Conservation (phyloP, 1,140 invertebrate species). For the Bombus ignitus region DNA sequence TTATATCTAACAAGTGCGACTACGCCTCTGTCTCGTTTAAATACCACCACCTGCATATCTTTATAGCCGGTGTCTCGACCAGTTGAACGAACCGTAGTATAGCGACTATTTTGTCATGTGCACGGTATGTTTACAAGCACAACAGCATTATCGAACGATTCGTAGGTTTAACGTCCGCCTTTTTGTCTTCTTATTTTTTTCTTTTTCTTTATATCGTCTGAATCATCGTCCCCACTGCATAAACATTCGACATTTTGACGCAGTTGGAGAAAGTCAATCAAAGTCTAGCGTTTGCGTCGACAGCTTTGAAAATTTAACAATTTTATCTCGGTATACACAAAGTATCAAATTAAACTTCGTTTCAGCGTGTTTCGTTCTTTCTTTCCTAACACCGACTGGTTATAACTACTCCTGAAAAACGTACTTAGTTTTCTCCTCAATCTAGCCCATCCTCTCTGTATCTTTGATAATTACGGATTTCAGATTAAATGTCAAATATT, state of each 20-base stretch:
- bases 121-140: not conserved
- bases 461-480: not conserved
- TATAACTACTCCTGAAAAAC: no score
- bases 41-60: no score
- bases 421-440: no score
- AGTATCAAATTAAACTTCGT: not conserved
- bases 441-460: not conserved
- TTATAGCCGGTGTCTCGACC: no score
- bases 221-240: not conserved
- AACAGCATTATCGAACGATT: not conserved
- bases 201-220: not conserved
- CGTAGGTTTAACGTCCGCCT: not conserved
- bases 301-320: not conserved
- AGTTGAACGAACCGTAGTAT: no score
- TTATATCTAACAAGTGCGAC: no score
- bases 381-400: not conserved
- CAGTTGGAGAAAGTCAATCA: not conserved
- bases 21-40: no score
- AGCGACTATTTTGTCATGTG: no score
- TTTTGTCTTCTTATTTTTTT: not conserved
- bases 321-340: rapidly evolving
- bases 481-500: not conserved
- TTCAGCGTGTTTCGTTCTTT: not conserved
- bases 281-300: not conserved
- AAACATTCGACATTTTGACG: not conserved